Evolutionary conservation across 2,113 vertebrate species (phyloP), one percentile per base, ranked within the genome.

Genomic region (Athene noctua): DNA sequence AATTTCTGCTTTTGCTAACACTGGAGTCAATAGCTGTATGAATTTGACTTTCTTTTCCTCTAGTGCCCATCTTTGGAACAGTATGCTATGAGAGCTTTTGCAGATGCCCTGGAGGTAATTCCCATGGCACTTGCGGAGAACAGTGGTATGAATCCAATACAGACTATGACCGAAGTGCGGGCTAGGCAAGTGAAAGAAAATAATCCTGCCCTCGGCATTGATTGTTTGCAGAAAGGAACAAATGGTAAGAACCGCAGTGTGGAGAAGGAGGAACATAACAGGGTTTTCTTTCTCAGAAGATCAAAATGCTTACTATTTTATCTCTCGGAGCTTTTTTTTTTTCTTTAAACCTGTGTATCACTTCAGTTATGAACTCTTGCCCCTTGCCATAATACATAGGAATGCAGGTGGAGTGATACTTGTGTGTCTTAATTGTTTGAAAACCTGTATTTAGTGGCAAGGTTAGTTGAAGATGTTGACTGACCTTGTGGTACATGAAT

Each of bases 51-150:
- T 68, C 22, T 92, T 32, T 77, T 94, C 42, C 40, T 62, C 1
- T 88, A 99, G 99, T 99, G 99, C 87, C 99, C 99, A 0, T 99
- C 99, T 85, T 86, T 99, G 97, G 99, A 99, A 86, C 99, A 99
- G 90, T 99, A 99, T 10, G 99, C 99, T 79, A 99, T 99, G 99
- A 98, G 99, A 80, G 97, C 99, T 2, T 99, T 99, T 92, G 99
- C 99, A 20, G 99, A 99, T 59, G 99, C 99, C 7, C 94, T 99
- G 42, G 99, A 99, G 93, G 98, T 99, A 20, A 99, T 99, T 96
- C 99, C 99, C 34, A 99, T 99, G 99, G 99, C 99, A 0, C 97
- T 99, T 15, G 97, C 99, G 0, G 99, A 99, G 94, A 99, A 99
- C 97, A 99, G 99, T 2, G 99, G 99, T 7, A 98, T 99, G 97